A percentile compares a stretch with the other conserved stretches of the same genome.
phyloP scores from a whole-genome alignment of 1,140 invertebrate species.

The Ostrea edulis region DNA sequence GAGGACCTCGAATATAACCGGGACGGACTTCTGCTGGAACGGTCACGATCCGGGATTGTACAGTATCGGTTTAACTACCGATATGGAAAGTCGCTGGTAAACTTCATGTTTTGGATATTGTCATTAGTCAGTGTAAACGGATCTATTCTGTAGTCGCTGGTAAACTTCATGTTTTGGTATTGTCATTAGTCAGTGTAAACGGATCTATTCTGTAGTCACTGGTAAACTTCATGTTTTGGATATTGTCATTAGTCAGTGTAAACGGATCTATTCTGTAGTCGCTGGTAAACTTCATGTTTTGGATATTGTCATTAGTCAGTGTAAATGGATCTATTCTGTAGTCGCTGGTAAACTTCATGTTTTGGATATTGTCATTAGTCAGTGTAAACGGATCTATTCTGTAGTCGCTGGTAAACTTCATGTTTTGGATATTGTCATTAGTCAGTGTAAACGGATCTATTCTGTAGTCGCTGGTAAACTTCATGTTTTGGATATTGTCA shows the following conservation, averaged over 20 bases:
- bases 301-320: too few species aligned
- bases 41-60: constrained; percentile 87
- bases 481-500: background rate
- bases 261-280: constrained; percentile 33
- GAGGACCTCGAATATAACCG: constrained; percentile 93
- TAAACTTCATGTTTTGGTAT: background rate
- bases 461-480: constrained; percentile 44
- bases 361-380: background rate
- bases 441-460: too few species aligned
- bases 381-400: too few species aligned
- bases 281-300: constrained; percentile 6
- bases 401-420: constrained; percentile 41
- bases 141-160: too few species aligned
- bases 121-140: too few species aligned
- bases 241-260: too few species aligned
- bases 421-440: background rate
- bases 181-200: too few species aligned
- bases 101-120: background rate
- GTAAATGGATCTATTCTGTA: constrained; percentile 30
- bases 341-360: constrained; percentile 5
- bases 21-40: constrained; percentile 90
- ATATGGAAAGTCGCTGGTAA: constrained; percentile 61
- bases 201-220: constrained; percentile 33
- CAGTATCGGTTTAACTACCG: constrained; percentile 85
- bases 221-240: constrained; percentile 15